A percentile compares a stretch with the other conserved stretches of the same genome.
Conservation (phyloP, 1,140 invertebrate species). For the Lethrus apterus region DNA sequence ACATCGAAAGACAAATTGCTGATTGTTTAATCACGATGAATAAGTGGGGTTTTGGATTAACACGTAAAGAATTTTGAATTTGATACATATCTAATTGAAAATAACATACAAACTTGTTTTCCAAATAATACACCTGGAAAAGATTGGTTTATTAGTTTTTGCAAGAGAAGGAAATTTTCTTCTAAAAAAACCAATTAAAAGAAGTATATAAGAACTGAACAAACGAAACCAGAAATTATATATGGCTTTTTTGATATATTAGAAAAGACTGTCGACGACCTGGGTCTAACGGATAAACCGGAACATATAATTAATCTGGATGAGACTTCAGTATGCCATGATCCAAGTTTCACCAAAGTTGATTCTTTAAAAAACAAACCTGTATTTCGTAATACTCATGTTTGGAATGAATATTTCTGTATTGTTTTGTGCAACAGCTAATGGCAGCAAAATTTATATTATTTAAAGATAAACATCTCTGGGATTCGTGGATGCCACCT, state of each 20-base stretch:
- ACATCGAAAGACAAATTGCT: no score
- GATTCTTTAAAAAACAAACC: no score
- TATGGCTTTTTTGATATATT: slow-evolving; percentile 26
- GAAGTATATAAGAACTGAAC: slow-evolving; percentile 30
- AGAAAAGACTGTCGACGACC: slow-evolving; percentile 18
- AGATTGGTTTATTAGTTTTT: slow-evolving; percentile 37
- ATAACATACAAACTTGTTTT: slow-evolving; percentile 32
- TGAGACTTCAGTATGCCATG: background rate
- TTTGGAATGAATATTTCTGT: no score
- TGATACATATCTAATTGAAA: no score
- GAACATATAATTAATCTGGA: slow-evolving; percentile 1
- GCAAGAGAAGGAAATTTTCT: slow-evolving; percentile 30
- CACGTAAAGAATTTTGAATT: no score
- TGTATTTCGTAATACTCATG: slow-evolving; percentile 25
- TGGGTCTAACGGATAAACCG: slow-evolving; percentile 10
- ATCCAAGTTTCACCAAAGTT: no score
- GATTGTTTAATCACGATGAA: no score
- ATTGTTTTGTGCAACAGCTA: background rate
- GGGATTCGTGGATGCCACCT: slow-evolving; percentile 2
- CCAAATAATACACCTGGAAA: slow-evolving; percentile 36
- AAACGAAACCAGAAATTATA: slow-evolving; percentile 23
- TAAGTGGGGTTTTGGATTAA: no score
- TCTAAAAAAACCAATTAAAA: slow-evolving; percentile 39
- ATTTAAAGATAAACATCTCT: slow-evolving; percentile 4
- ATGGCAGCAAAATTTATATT: background rate